Evolutionary conservation across 2,888 invertebrate species (phyloP), one percentile per base, ranked within the genome.

Genomic region (Elmis aenea): DNA sequence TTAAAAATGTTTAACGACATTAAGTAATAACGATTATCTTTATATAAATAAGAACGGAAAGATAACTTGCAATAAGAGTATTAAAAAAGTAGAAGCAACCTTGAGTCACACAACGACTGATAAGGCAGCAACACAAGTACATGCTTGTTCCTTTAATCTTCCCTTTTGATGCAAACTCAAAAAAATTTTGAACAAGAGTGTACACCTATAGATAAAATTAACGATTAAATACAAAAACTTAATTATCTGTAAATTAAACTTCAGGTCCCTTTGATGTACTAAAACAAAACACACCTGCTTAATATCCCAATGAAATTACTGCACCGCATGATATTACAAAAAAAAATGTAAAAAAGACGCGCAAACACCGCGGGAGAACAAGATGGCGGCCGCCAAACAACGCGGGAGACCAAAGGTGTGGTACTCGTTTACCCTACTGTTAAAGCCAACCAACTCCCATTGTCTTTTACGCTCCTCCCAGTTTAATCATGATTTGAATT

Each of bases 381-480:
- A 55, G 52, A 55, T 55, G 55, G 55, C 55, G 55, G 40, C 43
- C 43, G 26, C 32, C 30, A 38, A 45, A 45, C 46, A 40, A 48
- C 41, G 52, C 52, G 49, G 51, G 51, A 52, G 41, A 50, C 48
- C 50, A 49, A 50, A 54, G 54, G 54, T 52, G 54, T 50, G 54
- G 54, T 52, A 44, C 46, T 41, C 46, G 46, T 51, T 40, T 47
- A 49, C 48, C 50, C 54, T 50, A 51, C 53, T 46, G 48, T 48
- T 45, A 48, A n/a, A 48, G 42, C 40, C 46, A 50, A 52, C 52
- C 51, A 47, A 52, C 35, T 51, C 50, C 54, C 52, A 54, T 54
- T 54, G 54, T 54, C 51, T 54, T 52, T 47, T 42, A 47, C 33
- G 51, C 52, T 54, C 54, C 54, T 52, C 54, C 54, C 54, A 51